Conservation (phyloP, 2,797 vertebrate genomes). For the Dipus sagitta region DNA sequence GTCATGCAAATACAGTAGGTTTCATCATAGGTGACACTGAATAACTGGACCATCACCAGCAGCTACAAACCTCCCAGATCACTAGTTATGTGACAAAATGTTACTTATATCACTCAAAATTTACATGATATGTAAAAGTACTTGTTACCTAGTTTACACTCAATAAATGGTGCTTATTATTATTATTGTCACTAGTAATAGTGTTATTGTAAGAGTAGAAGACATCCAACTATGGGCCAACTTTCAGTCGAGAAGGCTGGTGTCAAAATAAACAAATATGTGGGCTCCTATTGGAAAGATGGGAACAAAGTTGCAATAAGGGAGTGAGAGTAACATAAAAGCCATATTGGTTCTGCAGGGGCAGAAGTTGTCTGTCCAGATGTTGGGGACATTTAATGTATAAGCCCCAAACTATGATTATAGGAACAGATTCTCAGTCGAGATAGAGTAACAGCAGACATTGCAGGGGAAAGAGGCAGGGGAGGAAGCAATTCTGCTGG, state of each 20-base stretch:
- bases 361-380: conserved; percentile 13
- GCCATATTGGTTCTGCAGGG: not conserved
- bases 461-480: not conserved
- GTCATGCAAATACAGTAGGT: not conserved
- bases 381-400: not conserved
- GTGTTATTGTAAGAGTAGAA: not conserved
- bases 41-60: not conserved
- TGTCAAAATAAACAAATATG: not conserved
- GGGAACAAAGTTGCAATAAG: not conserved
- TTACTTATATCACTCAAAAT: not conserved
- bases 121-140: not conserved
- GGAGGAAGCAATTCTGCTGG: not conserved
- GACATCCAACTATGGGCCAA: not conserved
- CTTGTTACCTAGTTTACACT: not conserved
- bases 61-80: not conserved
- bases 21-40: not conserved
- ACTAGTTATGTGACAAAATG: conserved; percentile 20
- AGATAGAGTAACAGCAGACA: conserved; percentile 14
- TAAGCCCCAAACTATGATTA: conserved; percentile 34
- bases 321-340: not conserved
- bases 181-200: not conserved
- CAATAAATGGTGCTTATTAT: not conserved
- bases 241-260: not conserved
- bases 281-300: not conserved
- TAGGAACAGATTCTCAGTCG: not conserved